These are phyloP conservation scores for Eidolon helvum DNA, from an alignment of 2,113 vertebrate species.

Conservation along the genomic window DNA sequence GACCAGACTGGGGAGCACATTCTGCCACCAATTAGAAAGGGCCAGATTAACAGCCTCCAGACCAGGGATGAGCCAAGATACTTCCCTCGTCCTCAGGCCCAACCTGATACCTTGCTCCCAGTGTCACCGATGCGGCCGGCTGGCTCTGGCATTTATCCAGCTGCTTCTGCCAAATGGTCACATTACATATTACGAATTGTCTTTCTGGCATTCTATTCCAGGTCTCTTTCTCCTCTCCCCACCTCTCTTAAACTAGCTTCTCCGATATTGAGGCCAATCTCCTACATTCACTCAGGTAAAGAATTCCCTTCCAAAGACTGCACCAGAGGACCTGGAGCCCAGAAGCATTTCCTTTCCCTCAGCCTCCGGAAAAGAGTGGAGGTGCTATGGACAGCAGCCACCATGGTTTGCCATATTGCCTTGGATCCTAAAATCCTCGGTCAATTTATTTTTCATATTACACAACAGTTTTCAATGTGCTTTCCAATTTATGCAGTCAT, in stretches of 20 bases:
- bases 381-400: neutral
- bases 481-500: neutral
- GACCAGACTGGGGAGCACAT: neutral
- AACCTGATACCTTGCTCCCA: neutral
- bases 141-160: conserved; percentile 28
- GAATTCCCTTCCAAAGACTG: neutral
- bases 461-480: neutral
- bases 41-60: neutral
- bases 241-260: neutral
- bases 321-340: neutral
- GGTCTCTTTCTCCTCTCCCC: neutral
- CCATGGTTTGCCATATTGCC: neutral
- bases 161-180: conserved; percentile 31
- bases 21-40: neutral
- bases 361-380: rapidly evolving
- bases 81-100: neutral
- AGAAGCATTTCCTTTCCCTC: neutral
- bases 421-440: neutral
- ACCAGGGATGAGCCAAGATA: neutral
- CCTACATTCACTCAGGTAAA: neutral
- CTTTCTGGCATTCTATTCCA: neutral
- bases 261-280: neutral
- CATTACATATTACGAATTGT: neutral
- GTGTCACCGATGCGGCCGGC: neutral
- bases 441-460: neutral